phyloP scores from a whole-genome alignment of 2,888 invertebrate genomes.

The Nebria brevicollis region DNA sequence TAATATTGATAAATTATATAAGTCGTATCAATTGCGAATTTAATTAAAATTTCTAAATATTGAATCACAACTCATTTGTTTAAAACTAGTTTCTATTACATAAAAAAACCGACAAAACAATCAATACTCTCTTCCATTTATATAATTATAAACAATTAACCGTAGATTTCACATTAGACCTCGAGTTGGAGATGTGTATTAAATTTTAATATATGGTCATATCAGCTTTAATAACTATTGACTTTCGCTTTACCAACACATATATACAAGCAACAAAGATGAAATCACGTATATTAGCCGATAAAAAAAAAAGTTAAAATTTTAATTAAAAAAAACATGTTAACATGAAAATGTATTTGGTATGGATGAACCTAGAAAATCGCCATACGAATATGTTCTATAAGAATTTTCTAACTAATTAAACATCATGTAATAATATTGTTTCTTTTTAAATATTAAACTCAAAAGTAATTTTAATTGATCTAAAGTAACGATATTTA shows the following conservation, averaged over 20 bases:
- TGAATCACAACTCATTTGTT: not conserved
- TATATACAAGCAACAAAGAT: not conserved
- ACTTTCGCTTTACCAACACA: not conserved
- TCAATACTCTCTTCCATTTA: not conserved
- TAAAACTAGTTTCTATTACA: not conserved
- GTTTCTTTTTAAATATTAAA: no score
- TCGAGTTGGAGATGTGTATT: constrained; percentile 1
- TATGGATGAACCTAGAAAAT: not conserved
- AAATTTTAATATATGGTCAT: not conserved
- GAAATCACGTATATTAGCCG: not conserved
- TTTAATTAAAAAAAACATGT: not conserved
- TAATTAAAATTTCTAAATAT: not conserved
- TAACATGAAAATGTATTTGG: not conserved
- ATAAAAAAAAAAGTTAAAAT: not conserved
- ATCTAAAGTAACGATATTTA: no score
- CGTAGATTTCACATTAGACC: not conserved
- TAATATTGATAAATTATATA: not conserved
- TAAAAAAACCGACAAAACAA: not conserved
- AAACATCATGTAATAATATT: no score
- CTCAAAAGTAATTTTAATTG: no score
- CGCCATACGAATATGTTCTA: no score
- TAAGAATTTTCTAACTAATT: no score
- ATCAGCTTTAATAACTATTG: constrained; percentile 1
- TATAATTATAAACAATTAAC: not conserved
- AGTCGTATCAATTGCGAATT: not conserved